Conservation (phyloP, 2,888 invertebrate genomes). For the Caenorhabditis japonica region DNA sequence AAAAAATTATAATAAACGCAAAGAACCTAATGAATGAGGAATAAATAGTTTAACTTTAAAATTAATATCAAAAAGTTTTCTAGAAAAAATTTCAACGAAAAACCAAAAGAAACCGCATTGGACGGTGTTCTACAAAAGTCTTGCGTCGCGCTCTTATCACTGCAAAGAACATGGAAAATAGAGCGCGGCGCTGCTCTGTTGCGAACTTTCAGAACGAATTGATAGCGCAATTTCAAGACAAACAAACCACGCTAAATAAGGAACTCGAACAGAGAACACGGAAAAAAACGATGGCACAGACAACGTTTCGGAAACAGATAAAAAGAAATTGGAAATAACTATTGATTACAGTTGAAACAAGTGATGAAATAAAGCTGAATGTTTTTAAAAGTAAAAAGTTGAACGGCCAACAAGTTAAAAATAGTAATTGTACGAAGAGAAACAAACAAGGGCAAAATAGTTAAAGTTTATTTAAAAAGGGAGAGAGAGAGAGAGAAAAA, state of each 20-base stretch:
- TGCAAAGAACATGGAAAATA: no score
- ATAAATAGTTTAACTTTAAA: no score
- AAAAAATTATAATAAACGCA: neutral
- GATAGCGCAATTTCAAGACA: conserved; percentile 36
- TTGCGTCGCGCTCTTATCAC: conserved; percentile 9
- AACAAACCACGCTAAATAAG: conserved; percentile 27
- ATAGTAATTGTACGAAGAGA: no score
- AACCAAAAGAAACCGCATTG: neutral
- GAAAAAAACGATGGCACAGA: conserved; percentile 17
- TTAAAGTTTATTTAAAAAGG: no score
- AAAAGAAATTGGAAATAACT: neutral
- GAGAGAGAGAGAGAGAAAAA: no score
- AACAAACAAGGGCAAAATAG: no score
- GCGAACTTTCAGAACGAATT: conserved; percentile 35
- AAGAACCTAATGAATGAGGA: neutral
- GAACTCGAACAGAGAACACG: conserved; percentile 12
- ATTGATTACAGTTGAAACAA: no score
- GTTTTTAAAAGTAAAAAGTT: no score
- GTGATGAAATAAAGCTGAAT: no score
- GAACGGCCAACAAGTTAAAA: no score
- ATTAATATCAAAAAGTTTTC: no score
- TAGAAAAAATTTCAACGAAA: neutral
- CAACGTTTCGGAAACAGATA: neutral
- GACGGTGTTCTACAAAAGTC: conserved; percentile 8
- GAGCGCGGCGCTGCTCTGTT: no score